Evolutionary conservation across 2,797 vertebrate genomes (phyloP).

Genomic region (Halcyon chelicuti): DNA sequence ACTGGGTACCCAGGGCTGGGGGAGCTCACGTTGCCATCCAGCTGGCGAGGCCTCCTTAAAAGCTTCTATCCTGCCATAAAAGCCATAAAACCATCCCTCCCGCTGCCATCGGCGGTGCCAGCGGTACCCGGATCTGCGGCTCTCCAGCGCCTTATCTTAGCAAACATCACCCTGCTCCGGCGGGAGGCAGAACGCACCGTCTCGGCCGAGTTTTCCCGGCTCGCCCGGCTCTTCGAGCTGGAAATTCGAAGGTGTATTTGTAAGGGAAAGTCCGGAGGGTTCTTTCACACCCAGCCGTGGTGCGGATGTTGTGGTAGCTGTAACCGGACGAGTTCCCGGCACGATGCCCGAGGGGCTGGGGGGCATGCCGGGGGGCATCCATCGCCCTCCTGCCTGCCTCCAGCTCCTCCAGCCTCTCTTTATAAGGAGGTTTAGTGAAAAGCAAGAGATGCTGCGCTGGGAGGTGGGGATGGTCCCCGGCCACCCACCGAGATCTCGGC

Average conservation of each 20-base stretch:
- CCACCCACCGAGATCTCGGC: background rate
- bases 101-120: accelerated
- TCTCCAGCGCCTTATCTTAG: background rate
- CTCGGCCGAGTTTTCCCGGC: background rate
- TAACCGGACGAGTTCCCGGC: accelerated
- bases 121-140: accelerated
- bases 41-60: background rate
- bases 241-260: background rate
- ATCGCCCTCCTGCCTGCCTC: accelerated
- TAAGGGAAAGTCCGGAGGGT: background rate
- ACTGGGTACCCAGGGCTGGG: background rate
- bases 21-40: accelerated
- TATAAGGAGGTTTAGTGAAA: background rate
- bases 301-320: accelerated
- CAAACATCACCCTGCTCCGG: accelerated
- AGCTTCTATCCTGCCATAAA: background rate
- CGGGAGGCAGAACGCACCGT: accelerated
- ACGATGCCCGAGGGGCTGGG: accelerated
- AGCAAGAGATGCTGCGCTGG: background rate
- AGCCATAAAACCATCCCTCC: background rate
- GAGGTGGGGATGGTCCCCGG: background rate
- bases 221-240: accelerated
- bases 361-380: background rate
- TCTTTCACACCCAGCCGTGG: accelerated
- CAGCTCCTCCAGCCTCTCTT: background rate